A percentile compares a stretch with the other conserved stretches of the same genome.
These are phyloP conservation scores for Meda fulgida DNA, from an alignment of 2,797 vertebrate species.

Conservation along the genomic window DNA sequence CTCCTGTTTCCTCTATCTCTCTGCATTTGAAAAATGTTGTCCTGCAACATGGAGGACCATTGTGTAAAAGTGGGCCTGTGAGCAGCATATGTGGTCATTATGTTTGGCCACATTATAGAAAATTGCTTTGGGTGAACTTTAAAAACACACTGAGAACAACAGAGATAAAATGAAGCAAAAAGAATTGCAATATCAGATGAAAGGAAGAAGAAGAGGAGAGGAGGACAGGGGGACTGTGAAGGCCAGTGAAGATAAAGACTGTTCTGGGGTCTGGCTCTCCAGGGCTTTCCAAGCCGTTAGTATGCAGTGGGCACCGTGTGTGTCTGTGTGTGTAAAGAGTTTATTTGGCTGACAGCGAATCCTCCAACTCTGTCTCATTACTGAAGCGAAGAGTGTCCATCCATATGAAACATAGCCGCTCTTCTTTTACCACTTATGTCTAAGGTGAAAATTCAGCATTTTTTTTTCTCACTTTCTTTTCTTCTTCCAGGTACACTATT, in stretches of 20 bases:
- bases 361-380: slow-evolving; percentile 24
- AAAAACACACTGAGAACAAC: slow-evolving; percentile 5
- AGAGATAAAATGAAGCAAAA: neutral
- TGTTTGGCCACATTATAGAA: slow-evolving; percentile 14
- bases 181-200: neutral
- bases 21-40: slow-evolving; percentile 27
- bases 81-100: slow-evolving; percentile 25
- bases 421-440: neutral
- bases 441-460: slow-evolving; percentile 9
- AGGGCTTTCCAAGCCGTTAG: slow-evolving; percentile 22
- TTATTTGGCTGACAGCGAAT: slow-evolving; percentile 24
- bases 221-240: slow-evolving; percentile 21
- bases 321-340: slow-evolving; percentile 4
- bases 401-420: slow-evolving; percentile 36
- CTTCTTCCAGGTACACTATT: neutral
- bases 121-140: neutral
- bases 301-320: slow-evolving; percentile 34
- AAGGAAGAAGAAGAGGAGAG: neutral
- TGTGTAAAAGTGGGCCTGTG: slow-evolving; percentile 30
- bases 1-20: neutral
- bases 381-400: slow-evolving; percentile 30
- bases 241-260: slow-evolving; percentile 48
- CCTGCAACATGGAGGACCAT: neutral
- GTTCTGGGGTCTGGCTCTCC: slow-evolving; percentile 18
- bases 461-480: neutral